Conservation (phyloP, 1,140 invertebrate species). For the Stegodyphus mimosarum region DNA sequence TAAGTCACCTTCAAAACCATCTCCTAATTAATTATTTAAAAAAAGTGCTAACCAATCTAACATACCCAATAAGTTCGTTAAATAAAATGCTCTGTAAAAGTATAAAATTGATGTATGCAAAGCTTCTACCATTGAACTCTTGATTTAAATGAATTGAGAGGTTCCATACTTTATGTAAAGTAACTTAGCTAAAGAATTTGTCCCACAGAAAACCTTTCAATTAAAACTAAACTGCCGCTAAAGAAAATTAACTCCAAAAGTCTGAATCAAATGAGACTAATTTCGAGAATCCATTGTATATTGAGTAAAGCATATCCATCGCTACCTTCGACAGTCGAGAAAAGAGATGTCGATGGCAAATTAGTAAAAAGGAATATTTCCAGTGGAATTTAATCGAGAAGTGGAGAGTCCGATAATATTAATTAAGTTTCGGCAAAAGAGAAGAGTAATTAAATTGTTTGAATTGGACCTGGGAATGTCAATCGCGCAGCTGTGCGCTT, state of each 20-base stretch:
- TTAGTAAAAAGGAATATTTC: slow-evolving; percentile 28
- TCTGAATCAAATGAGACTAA: not conserved
- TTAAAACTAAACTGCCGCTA: slow-evolving; percentile 8
- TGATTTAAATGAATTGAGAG: too few relatives aligned
- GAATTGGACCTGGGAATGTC: slow-evolving; percentile 29
- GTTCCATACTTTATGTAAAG: too few relatives aligned
- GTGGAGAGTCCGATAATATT: slow-evolving; percentile 41
- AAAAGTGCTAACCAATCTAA: too few relatives aligned
- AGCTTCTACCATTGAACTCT: too few relatives aligned
- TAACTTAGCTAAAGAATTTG: not conserved
- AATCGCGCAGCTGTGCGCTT: not conserved
- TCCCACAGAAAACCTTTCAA: slow-evolving; percentile 1
- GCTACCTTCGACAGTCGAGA: not conserved
- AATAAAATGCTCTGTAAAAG: too few relatives aligned
- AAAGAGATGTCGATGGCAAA: slow-evolving; percentile 1
- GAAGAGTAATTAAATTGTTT: slow-evolving; percentile 46
- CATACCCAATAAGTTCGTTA: too few relatives aligned
- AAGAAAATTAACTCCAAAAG: slow-evolving; percentile 18
- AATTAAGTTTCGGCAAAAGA: slow-evolving; percentile 45
- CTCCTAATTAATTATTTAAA: too few relatives aligned
- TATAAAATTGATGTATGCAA: too few relatives aligned
- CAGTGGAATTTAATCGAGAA: slow-evolving; percentile 26
- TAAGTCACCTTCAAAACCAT: too few relatives aligned
- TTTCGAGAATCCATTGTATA: slow-evolving; percentile 14
- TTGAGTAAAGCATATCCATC: not conserved